Evolutionary conservation across 2,888 invertebrate species (phyloP), one percentile per base, ranked within the genome.

Genomic region (Heteromyza rotundicornis): DNA sequence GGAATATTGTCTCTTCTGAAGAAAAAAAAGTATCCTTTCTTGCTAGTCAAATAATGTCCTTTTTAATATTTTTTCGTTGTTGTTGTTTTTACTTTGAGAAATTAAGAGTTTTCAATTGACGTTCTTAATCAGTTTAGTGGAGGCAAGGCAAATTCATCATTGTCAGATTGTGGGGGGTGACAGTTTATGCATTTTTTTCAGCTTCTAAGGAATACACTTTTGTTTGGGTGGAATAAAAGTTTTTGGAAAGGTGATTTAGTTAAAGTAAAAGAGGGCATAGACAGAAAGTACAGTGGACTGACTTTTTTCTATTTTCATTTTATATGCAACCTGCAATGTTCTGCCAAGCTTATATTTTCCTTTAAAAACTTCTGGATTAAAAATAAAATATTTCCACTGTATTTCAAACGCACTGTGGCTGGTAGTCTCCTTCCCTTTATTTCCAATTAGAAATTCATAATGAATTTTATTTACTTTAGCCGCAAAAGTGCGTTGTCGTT

Each of bases 401-500:
- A n/a, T n/a, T n/a, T n/a, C n/a, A n/a, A n/a, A n/a, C n/a, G n/a
- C n/a, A n/a, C n/a, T n/a, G n/a, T n/a, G n/a, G n/a, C n/a, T n/a
- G n/a, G n/a, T n/a, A n/a, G n/a, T n/a, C n/a, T 44, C 44, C n/a
- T 44, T 3, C 14, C 44, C 66, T 68, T 62, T 63, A 22, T 36
- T 23, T 58, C 61, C 73, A 75, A 75, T 76, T 76, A 75, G 67
- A 75, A 77, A 76, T 75, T 77, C 75, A 76, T 76, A 77, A 76
- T 76, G 76, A 76, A 76, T 77, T 77, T 74, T 76, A 76, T 76
- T 76, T 77, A 71, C 73, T 67, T 67, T 71, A 69, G 74, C 74
- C 73, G 54, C 63, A 65, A 57, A 70, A 74, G 63, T 49, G 59
- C 55, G 40, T 40, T 50, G 55, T 51, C n/a, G n/a, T n/a, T 49